phyloP scores from a whole-genome alignment of 2,888 invertebrate species.

The Drosophila kuntzei region DNA sequence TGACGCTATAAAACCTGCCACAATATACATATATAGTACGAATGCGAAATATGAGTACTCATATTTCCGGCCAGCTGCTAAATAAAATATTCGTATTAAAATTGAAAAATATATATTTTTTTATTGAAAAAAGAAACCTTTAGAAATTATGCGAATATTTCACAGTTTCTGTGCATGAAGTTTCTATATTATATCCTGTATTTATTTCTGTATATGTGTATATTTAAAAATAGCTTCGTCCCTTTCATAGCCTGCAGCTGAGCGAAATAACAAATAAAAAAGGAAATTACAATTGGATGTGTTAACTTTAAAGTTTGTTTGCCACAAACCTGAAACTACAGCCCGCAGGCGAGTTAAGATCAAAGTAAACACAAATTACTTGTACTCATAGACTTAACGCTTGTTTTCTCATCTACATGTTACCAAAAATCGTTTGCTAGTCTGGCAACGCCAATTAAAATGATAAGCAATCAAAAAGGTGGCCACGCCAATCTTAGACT shows the following conservation, averaged over 20 bases:
- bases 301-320: conserved; percentile 61
- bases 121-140: conserved; percentile 39
- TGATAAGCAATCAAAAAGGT: background rate
- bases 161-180: conserved; percentile 43
- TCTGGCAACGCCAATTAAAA: too few species aligned
- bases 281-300: conserved; percentile 24
- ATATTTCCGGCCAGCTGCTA: conserved; percentile 45
- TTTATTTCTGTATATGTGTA: conserved; percentile 25
- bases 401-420: background rate
- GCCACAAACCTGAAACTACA: conserved; percentile 68
- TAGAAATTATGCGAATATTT: conserved; percentile 51
- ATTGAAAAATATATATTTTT: conserved; percentile 68
- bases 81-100: conserved; percentile 70
- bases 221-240: conserved; percentile 35
- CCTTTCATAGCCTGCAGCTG: conserved; percentile 39
- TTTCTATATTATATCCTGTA: conserved; percentile 23
- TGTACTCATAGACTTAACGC: background rate
- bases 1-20: conserved; percentile 43
- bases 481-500: background rate
- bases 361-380: conserved; percentile 58
- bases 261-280: background rate
- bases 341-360: conserved; percentile 39
- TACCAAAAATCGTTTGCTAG: too few species aligned
- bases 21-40: conserved; percentile 43
- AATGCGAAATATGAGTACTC: conserved; percentile 7